Base-by-base conservation (phyloP, 1,140 invertebrate species). In the Latrodectus geometricus region DNA sequence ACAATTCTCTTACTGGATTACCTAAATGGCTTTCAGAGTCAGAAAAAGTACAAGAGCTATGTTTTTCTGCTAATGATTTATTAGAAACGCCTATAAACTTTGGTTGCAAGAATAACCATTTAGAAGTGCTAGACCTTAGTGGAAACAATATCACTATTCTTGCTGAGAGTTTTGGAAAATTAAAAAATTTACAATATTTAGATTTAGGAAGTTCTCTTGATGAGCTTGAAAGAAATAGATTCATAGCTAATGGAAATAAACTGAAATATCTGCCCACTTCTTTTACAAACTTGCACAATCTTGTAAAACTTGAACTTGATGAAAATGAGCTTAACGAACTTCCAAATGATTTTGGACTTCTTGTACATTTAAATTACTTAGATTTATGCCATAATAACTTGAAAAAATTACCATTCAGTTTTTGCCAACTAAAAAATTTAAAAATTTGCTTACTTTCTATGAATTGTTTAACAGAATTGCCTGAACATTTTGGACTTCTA, bases 271-370 rank as follows among this genome's bases (percentile, higher is more conserved):
- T 87, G 14, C 86, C 86, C 17, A 14, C 11, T 23, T 54, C 50
- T 50, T 87, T 87, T 54, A 49, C 56, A 21, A 14, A 77, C 48
- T 61, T 97, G 90, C 95, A 96, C 88, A 97, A 97, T 90, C 97
- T 96, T 0, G 94, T 95, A 0, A 96, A 97, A 91, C 92, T 97
- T 82, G 96, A 97, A 90, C 89, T 98, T 61, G 94, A 94, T 0
- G 88, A 91, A 56, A 98, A 98, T 90, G 93, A 93, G 81, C 91
- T 98, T 35, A 94, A 95, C 88, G 91, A 93, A 49, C 90, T 98
- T 8, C 95, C 94, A 4, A 95, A 96, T 77, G 92, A 96, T 88
- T 94, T 95, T 8, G 96, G 97, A 91, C 94, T 96, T 90, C 96
- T 96, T 48, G 89, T 97, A 48, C 92, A 94, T 21, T 92, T 96